Percentiles rank a stretch among this genome's conserved stretches.
phyloP scores from a whole-genome alignment of 2,888 invertebrate genomes.

The Ophion ventricosus region DNA sequence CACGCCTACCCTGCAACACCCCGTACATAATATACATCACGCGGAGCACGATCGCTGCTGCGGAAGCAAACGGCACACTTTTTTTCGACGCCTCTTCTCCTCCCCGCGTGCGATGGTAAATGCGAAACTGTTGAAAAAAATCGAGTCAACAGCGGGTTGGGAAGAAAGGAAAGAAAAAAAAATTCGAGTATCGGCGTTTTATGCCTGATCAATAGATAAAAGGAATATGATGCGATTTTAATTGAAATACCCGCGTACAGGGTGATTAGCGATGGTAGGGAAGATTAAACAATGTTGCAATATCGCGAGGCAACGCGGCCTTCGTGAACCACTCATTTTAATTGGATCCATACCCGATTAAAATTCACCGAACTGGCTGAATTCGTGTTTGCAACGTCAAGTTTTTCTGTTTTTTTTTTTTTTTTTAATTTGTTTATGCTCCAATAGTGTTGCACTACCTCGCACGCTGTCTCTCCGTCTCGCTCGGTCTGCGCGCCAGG shows the following conservation, averaged over 20 bases:
- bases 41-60: not conserved
- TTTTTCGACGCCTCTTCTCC: slow-evolving; percentile 49
- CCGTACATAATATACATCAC: slow-evolving; percentile 20
- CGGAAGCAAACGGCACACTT: slow-evolving; percentile 45
- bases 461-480: slow-evolving; percentile 2
- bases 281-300: slow-evolving; percentile 52
- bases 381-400: slow-evolving; percentile 62
- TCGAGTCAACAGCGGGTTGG: slow-evolving; percentile 11
- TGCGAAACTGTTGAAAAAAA: slow-evolving; percentile 40
- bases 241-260: slow-evolving; percentile 60
- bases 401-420: slow-evolving; percentile 53
- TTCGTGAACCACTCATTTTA: slow-evolving; percentile 52
- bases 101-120: slow-evolving; percentile 22
- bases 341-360: slow-evolving; percentile 60
- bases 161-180: slow-evolving; percentile 27
- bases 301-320: slow-evolving; percentile 14
- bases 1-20: slow-evolving; percentile 63
- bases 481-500: slow-evolving; percentile 30
- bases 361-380: slow-evolving; percentile 52
- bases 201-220: slow-evolving; percentile 57
- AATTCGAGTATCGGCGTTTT: slow-evolving; percentile 10
- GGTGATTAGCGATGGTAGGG: slow-evolving; percentile 52
- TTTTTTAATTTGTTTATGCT: slow-evolving; percentile 27
- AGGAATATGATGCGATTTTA: slow-evolving; percentile 59
- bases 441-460: slow-evolving; percentile 6